Base-by-base conservation (phyloP, 2,888 invertebrate genomes). In the Polyommatus iphigenia region DNA sequence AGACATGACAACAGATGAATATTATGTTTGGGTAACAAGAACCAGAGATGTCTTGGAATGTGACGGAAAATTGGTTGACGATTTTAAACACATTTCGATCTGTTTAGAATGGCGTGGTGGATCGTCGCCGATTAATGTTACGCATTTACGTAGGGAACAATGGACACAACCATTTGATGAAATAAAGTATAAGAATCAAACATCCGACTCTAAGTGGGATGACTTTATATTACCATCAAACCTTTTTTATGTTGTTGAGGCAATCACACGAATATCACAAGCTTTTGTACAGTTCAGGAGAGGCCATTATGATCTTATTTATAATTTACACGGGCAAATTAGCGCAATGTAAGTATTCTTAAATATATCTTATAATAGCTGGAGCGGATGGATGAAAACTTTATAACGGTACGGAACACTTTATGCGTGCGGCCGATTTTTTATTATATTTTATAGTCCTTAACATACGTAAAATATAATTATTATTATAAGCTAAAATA, bases 1-100 rank as follows among this genome's bases (percentile, higher is more conserved):
- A 10, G 72, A 77, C 10, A 82, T 97, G 97, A 8, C 96, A 92
- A 79, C 80, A 13, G 78, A 5, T 0, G 57, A 85, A 2, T 85
- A 83, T 79, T 85, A 83, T 79, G 85, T 82, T 76, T 91, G 91
- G 90, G 80, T 90, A 77, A 82, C 87, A 50, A 86, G 87, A 78
- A 90, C 88, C 80, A 50, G 75, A 75, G 18, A 75, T 54, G 29
- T 75, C 7, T 50, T 75, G 15, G n/a, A 18, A 50, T 75, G 75
- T 75, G 8, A 20, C 29, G 15, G 18, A 15, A 4, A 54, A 13
- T 24, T 2, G 7, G 24, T 75, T 6, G 13, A 29, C 20, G 15
- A 75, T 75, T 3, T 75, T 24, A 50, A 54, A 18, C 46, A 75
- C 46, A 50, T 54, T 75, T 54, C 75, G 50, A 75, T 75, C 15